Percentiles rank a stretch among this genome's conserved stretches.
Conservation (phyloP, 2,113 vertebrate species). For the Lonchura striata region DNA sequence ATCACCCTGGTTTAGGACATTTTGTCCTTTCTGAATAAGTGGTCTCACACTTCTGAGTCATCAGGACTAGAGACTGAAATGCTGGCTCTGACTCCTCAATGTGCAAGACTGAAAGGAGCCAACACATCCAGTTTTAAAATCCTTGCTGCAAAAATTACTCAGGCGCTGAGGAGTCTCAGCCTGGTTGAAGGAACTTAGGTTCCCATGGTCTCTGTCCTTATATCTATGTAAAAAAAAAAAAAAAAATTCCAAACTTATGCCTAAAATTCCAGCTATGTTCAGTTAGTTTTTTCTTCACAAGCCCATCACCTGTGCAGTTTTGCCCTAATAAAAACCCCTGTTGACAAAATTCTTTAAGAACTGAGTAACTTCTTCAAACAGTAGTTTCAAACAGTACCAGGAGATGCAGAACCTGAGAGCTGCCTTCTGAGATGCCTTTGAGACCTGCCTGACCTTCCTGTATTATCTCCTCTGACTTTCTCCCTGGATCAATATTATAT, state of each 20-base stretch:
- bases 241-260: not conserved
- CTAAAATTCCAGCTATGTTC: not conserved
- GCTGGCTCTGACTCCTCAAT: not conserved
- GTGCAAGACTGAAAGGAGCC: not conserved
- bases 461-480: not conserved
- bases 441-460: not conserved
- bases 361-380: not conserved
- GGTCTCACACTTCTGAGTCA: not conserved
- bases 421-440: not conserved
- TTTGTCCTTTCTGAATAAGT: not conserved
- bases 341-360: not conserved
- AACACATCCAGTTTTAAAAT: not conserved
- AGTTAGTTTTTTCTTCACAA: not conserved
- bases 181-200: not conserved
- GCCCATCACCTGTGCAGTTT: not conserved
- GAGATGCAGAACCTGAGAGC: not conserved
- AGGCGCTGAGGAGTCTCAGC: not conserved
- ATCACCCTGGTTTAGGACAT: not conserved
- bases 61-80: not conserved
- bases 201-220: not conserved
- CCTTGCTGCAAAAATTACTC: not conserved
- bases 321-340: not conserved
- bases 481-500: not conserved
- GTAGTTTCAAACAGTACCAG: not conserved
- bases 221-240: not conserved